Percentiles rank a stretch among this genome's conserved stretches.
phyloP scores from a whole-genome alignment of 2,113 vertebrate species.

The Pseudopipra pipra region DNA sequence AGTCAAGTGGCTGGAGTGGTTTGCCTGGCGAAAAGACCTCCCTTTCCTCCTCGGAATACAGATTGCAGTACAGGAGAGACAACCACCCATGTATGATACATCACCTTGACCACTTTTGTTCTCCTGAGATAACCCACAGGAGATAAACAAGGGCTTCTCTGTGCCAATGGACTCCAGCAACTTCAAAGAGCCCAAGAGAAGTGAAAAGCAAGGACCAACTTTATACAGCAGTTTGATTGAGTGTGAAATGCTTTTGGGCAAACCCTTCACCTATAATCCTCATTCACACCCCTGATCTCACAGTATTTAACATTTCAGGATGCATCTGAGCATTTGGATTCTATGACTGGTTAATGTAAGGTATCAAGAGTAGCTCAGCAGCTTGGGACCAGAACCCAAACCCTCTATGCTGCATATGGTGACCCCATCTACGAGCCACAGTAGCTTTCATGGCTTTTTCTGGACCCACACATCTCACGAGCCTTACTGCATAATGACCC shows the following conservation, averaged over 20 bases:
- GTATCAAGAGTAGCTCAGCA: background rate
- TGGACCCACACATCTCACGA: background rate
- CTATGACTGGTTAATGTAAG: background rate
- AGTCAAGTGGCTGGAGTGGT: fast-evolving
- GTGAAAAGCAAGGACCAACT: background rate
- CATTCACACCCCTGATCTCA: background rate
- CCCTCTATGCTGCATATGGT: background rate
- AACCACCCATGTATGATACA: too few relatives aligned
- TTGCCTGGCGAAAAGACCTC: background rate
- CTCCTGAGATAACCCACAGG: background rate
- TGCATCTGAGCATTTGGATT: background rate
- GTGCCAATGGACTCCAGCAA: fast-evolving
- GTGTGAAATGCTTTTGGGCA: background rate
- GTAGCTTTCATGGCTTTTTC: background rate
- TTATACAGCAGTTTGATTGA: background rate
- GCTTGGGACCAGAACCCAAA: background rate
- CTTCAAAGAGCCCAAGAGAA: background rate
- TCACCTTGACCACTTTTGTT: background rate
- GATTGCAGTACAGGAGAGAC: background rate
- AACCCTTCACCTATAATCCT: background rate
- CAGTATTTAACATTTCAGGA: background rate
- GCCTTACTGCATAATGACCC: background rate
- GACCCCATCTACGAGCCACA: background rate
- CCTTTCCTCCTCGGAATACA: background rate
- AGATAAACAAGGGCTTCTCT: background rate